Evolutionary conservation across 2,888 invertebrate genomes (phyloP).

Genomic region (Sesamia inferens): DNA sequence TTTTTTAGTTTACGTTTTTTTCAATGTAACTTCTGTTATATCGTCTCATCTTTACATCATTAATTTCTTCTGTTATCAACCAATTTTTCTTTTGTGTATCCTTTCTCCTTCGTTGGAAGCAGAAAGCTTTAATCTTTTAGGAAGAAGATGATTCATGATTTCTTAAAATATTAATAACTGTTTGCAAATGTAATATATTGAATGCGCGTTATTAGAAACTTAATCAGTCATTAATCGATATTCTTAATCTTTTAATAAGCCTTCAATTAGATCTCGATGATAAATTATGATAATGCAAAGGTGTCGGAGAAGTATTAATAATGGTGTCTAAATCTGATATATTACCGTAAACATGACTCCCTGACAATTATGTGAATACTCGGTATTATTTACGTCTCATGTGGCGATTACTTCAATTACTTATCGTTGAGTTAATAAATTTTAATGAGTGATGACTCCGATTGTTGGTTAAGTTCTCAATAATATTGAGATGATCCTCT

Average conservation of each 20-base stretch:
- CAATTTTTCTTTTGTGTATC: neutral
- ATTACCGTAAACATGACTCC: conserved; percentile 46
- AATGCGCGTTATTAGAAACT: neutral
- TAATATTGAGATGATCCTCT: conserved; percentile 38
- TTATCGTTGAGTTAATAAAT: conserved; percentile 54
- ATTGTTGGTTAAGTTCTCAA: conserved; percentile 37
- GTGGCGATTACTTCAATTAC: conserved; percentile 55
- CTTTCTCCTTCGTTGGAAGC: neutral
- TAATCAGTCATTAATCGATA: neutral
- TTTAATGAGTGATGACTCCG: conserved; percentile 37
- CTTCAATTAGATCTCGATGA: neutral
- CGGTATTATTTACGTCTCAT: conserved; percentile 40
- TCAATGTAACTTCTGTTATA: neutral
- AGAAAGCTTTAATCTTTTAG: neutral
- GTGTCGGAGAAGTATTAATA: conserved; percentile 27
- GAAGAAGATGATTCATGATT: neutral
- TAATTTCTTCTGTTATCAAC: neutral
- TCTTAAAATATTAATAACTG: neutral
- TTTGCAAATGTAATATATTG: neutral
- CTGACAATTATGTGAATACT: conserved; percentile 29
- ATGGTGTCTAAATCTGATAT: conserved; percentile 36
- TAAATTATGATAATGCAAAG: conserved; percentile 16
- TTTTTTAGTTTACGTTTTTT: neutral
- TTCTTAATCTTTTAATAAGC: conserved; percentile 10
- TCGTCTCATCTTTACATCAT: neutral